A percentile compares a stretch with the other conserved stretches of the same genome.
phyloP scores from a whole-genome alignment of 2,113 vertebrate species.

The Elephantulus edwardii region DNA sequence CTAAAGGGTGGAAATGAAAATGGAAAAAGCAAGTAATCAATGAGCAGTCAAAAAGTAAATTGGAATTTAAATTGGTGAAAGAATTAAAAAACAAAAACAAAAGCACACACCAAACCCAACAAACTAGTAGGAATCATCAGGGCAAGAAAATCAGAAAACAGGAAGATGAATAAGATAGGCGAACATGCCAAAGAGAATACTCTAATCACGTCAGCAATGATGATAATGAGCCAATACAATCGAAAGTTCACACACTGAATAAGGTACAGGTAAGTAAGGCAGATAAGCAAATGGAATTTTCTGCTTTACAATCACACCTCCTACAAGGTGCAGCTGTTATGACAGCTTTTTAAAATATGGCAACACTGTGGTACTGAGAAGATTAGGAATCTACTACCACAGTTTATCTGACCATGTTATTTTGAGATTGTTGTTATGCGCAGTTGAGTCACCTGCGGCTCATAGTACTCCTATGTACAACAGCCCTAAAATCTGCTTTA shows the following conservation, averaged over 20 bases:
- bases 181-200: neutral
- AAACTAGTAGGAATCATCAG: neutral
- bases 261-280: neutral
- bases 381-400: neutral
- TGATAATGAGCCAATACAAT: neutral
- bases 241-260: neutral
- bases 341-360: neutral
- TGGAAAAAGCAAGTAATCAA: neutral
- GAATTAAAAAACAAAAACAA: too few species aligned
- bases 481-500: too few species aligned
- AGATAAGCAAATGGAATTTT: slow-evolving; percentile 50
- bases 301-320: neutral
- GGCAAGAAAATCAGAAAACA: neutral
- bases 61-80: neutral
- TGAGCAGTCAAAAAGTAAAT: neutral
- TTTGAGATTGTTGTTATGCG: too few species aligned
- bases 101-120: too few species aligned
- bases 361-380: neutral
- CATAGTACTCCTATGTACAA: too few species aligned
- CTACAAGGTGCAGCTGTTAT: neutral
- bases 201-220: neutral
- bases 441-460: too few species aligned
- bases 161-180: neutral
- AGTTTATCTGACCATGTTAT: neutral
- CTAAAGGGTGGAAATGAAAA: slow-evolving; percentile 42